A percentile compares a stretch with the other conserved stretches of the same genome.
These are phyloP conservation scores for Zoroaster sp. DNA, from an alignment of 53 echinoderm and acorn worm species.

Conservation along the genomic window DNA sequence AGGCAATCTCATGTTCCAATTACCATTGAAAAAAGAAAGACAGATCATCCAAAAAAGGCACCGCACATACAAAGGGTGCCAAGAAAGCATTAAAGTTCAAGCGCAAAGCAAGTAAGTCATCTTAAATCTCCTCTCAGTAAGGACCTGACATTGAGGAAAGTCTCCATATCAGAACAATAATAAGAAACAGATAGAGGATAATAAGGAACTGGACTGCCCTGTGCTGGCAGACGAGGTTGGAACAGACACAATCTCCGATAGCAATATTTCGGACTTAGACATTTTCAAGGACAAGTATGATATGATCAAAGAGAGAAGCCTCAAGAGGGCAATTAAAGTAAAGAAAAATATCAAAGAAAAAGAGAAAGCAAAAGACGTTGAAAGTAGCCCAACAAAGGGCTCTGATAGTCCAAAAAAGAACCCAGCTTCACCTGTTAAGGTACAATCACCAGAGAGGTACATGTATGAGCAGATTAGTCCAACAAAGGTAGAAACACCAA, in stretches of 20 bases:
- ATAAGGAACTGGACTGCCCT: neutral
- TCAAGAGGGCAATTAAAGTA: conserved; percentile 13
- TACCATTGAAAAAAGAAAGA: conserved; percentile 9
- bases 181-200: neutral
- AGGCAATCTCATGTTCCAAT: neutral
- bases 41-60: conserved; percentile 53
- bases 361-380: conserved; percentile 23
- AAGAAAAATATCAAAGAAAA: conserved; percentile 58
- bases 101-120: conserved; percentile 66
- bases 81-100: conserved; percentile 81
- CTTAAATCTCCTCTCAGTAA: conserved; percentile 42
- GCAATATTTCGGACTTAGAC: conserved; percentile 1
- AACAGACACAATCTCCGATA: neutral
- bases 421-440: conserved; percentile 26
- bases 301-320: conserved; percentile 87
- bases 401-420: conserved; percentile 40
- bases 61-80: conserved; percentile 69
- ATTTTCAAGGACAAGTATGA: conserved; percentile 93
- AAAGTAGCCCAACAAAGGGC: conserved; percentile 40
- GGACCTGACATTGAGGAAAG: neutral
- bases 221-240: neutral
- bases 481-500: neutral
- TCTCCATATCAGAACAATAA: conserved; percentile 32
- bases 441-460: neutral
- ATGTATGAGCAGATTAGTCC: neutral